Percentiles rank a stretch among this genome's conserved stretches.
Evolutionary conservation across 2,113 vertebrate genomes (phyloP).

Genomic region (Strix uralensis): DNA sequence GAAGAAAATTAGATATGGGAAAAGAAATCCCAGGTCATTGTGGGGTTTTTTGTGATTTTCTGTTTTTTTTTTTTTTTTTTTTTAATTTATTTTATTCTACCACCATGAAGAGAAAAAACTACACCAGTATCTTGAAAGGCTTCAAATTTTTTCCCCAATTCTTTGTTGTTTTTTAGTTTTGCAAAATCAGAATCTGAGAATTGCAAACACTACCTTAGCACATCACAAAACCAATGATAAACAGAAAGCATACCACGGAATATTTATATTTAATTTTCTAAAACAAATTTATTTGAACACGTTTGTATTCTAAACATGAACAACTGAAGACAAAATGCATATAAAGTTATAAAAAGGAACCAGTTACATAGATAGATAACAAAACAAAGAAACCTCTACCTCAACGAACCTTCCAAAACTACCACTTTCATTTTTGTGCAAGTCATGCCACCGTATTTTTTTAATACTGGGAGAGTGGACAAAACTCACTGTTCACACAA

Average conservation of each 20-base stretch:
- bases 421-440: background rate
- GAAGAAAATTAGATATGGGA: background rate
- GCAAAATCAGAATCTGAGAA: background rate
- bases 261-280: background rate
- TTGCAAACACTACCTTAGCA: background rate
- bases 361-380: background rate
- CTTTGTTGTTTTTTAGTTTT: background rate
- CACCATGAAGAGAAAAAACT: background rate
- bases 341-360: background rate
- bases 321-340: background rate
- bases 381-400: background rate
- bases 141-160: background rate
- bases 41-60: background rate
- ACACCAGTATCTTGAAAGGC: background rate
- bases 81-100: background rate
- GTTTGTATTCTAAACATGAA: background rate
- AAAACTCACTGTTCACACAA: background rate
- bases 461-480: background rate
- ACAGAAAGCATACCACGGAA: background rate
- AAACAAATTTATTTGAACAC: background rate
- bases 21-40: background rate
- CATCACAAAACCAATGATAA: background rate
- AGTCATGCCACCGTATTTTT: rapidly evolving
- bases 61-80: background rate
- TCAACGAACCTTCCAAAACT: background rate